Conservation (phyloP, 2,888 invertebrate genomes). For the Prosopocoilus inquinatus region DNA sequence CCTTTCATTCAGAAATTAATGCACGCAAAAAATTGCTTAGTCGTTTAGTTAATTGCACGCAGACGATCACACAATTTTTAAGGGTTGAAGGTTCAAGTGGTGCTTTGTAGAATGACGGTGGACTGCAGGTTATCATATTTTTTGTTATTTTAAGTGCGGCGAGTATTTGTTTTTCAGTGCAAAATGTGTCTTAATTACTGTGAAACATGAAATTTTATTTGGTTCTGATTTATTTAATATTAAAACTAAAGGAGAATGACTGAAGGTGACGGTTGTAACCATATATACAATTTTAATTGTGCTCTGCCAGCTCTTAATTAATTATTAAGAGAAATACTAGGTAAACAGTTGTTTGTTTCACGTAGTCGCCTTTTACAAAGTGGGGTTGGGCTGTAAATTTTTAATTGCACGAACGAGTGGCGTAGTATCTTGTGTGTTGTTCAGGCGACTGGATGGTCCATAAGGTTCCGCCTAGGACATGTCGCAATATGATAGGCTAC, state of each 20-base stretch:
- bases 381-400: not conserved
- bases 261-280: no score
- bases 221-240: no score
- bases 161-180: no score
- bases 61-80: no score
- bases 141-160: no score
- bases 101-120: no score
- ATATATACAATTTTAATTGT: no score
- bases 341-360: constrained; percentile 1
- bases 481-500: constrained; percentile 75
- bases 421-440: not conserved
- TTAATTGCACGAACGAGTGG: constrained; percentile 1
- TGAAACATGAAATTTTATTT: no score
- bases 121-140: no score
- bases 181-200: no score
- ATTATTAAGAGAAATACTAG: not conserved
- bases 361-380: not conserved
- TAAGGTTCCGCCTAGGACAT: constrained; percentile 53
- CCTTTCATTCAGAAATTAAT: constrained; percentile 30
- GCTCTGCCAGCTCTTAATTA: constrained; percentile 15
- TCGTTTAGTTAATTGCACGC: not conserved
- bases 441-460: constrained; percentile 38
- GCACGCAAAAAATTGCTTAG: not conserved
- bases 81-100: no score
- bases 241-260: no score